Evolutionary conservation across 1,140 invertebrate species (phyloP), one percentile per base, ranked within the genome.

Genomic region (Bradynema listronoti): DNA sequence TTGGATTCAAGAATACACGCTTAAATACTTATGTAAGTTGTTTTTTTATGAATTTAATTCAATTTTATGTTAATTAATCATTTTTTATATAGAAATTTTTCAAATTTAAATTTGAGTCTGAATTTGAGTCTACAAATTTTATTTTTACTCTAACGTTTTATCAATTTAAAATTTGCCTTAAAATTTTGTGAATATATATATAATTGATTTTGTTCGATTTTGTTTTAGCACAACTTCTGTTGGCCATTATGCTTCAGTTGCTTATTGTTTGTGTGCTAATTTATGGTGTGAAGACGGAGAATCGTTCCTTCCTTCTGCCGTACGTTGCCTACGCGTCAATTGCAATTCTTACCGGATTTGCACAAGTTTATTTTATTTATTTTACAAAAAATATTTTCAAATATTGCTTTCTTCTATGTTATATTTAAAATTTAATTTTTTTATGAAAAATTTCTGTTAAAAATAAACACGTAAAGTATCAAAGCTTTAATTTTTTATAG

Each of bases 321-420:
- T 77, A 69, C 39, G 68, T 78, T 47, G 65, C 61, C n/a, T 78
- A 78, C 42, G 67, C 74, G 9, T 50, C 64, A 3, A 60, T 78
- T n/a, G 65, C 75, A 22, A 60, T 76, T 14, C 61, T 77, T 36
- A 47, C 75, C 42, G 75, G 70, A n/a, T 61, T 63, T 34, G 57
- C 66, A 30, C 67, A 75, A 59, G 68, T 72, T 30, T 24, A 51
- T 9, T 36, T n/a, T 47, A 11, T 5, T 1, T 45, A 0, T 56
- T 56, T 30, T 19, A n/a, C n/a, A 39, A 19, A 39, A 19, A n/a
- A n/a, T n/a, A n/a, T n/a, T n/a, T n/a, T n/a, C n/a, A n/a, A n/a
- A n/a, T n/a, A n/a, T n/a, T n/a, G n/a, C n/a, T n/a, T n/a, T n/a
- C n/a, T n/a, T n/a, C n/a, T n/a, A n/a, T n/a, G n/a, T n/a, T n/a